Evolutionary conservation across 2,113 vertebrate species (phyloP).

Genomic region (Hippopotamus amphibius): DNA sequence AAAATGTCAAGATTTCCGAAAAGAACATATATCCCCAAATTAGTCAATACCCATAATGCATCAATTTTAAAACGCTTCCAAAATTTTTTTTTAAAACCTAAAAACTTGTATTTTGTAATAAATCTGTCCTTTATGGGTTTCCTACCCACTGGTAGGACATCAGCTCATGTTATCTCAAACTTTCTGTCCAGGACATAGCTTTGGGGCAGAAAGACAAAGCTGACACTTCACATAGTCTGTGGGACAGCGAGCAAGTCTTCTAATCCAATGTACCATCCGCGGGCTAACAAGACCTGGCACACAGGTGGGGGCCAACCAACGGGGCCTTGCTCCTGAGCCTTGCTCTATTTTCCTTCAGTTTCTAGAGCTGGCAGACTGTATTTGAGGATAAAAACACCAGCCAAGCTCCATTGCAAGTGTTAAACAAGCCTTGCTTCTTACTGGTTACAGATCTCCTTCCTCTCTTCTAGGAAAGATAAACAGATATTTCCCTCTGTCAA

Average conservation of each 20-base stretch:
- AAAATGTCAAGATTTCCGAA: constrained; percentile 33
- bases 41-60: neutral
- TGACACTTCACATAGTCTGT: neutral
- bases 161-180: constrained; percentile 11
- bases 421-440: constrained; percentile 75
- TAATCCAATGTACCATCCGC: neutral
- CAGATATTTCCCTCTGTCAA: constrained; percentile 76
- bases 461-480: constrained; percentile 72
- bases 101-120: constrained; percentile 20
- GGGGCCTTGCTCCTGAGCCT: neutral
- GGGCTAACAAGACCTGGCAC: neutral
- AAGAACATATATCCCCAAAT: neutral
- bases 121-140: neutral
- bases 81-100: neutral
- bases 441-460: constrained; percentile 76
- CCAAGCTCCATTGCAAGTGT: constrained; percentile 77
- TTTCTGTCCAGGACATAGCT: neutral
- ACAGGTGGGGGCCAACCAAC: neutral
- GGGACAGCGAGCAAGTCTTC: neutral
- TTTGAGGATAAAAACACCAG: constrained; percentile 51
- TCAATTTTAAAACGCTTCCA: constrained; percentile 32
- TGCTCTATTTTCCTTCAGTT: neutral
- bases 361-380: constrained; percentile 47
- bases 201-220: constrained; percentile 43
- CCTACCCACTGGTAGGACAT: neutral